Percentiles rank a stretch among this genome's conserved stretches.
Conservation (phyloP, 2,113 vertebrate species). For the Tapirus terrestris region DNA sequence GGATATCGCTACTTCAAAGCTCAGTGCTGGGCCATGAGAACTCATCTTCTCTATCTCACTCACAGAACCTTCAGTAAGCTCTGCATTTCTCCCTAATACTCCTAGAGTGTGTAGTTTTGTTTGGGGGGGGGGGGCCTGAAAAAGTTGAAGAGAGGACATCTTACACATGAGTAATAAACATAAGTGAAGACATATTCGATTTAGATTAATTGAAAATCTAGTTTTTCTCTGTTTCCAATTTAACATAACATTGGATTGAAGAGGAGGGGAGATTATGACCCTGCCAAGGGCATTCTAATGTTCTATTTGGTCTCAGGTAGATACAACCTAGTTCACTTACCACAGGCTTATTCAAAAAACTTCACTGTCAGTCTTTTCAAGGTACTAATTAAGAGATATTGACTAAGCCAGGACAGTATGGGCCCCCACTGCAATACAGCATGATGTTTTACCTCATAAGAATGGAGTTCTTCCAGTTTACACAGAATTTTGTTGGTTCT, state of each 20-base stretch:
- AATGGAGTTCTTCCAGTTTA: neutral
- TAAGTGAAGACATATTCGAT: neutral
- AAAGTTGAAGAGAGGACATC: neutral
- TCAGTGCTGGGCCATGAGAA: accelerated
- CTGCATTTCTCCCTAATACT: neutral
- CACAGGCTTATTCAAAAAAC: neutral
- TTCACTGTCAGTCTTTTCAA: neutral
- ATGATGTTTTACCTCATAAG: neutral
- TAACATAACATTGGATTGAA: neutral
- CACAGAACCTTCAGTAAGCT: neutral
- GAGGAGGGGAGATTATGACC: no score
- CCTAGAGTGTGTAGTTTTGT: neutral
- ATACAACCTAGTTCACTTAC: neutral
- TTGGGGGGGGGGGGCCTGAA: neutral
- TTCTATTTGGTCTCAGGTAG: neutral
- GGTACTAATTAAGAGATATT: neutral
- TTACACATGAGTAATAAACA: neutral
- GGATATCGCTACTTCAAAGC: no score
- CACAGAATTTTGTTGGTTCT: neutral
- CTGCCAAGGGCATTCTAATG: neutral
- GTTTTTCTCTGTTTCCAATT: neutral
- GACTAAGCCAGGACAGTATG: neutral
- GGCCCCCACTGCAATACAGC: neutral
- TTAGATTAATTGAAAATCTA: neutral
- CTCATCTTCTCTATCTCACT: neutral